phyloP scores from a whole-genome alignment of 2,888 invertebrate species.

The Agrochola macilenta region DNA sequence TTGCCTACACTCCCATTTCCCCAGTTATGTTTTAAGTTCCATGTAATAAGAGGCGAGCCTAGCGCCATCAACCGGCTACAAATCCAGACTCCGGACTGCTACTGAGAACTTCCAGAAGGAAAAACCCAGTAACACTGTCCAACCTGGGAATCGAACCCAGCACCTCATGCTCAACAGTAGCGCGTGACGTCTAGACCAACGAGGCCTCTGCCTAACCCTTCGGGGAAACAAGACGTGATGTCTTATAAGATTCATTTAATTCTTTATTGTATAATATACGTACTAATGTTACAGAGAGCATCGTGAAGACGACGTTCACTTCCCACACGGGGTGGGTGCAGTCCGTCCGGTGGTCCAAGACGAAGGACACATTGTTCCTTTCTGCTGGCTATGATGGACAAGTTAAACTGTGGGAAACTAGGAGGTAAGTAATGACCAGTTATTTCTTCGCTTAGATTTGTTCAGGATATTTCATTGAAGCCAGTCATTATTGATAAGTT shows the following conservation, averaged over 20 bases:
- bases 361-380: slow-evolving; percentile 95
- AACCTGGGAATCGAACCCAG: no score
- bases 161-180: no score
- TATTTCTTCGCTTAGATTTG: not conserved
- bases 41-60: not conserved
- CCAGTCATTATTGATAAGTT: no score
- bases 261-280: not conserved
- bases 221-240: not conserved
- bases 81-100: not conserved
- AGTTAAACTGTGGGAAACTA: slow-evolving; percentile 98
- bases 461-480: not conserved
- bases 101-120: not conserved
- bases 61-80: not conserved
- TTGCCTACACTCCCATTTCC: not conserved
- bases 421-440: slow-evolving; percentile 91
- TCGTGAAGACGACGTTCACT: slow-evolving; percentile 96
- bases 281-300: slow-evolving; percentile 92
- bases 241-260: not conserved
- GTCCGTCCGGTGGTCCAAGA: slow-evolving; percentile 96
- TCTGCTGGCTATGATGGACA: slow-evolving; percentile 98
- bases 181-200: not conserved
- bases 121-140: not conserved
- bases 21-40: not conserved
- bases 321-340: slow-evolving; percentile 98
- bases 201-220: not conserved